These are phyloP conservation scores for Neotoma lepida DNA, from an alignment of 2,113 vertebrate species.

Conservation along the genomic window DNA sequence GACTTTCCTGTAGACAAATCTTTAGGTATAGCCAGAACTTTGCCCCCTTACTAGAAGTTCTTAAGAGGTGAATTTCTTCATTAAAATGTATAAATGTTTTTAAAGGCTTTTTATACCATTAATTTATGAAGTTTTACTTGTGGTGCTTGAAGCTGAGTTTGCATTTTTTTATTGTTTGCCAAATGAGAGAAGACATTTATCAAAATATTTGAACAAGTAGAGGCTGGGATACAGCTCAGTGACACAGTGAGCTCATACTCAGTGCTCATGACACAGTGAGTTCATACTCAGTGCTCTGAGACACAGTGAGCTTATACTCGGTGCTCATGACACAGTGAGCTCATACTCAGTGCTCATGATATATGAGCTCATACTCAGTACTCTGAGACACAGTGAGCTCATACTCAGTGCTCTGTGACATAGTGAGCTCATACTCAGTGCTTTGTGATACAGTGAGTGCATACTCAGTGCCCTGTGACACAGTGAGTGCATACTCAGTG, in stretches of 20 bases:
- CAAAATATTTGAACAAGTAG: not conserved
- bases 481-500: no score
- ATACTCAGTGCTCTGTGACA: no score
- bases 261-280: not conserved
- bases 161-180: conserved; percentile 17
- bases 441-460: no score
- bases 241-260: not conserved
- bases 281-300: not conserved
- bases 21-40: not conserved
- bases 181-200: not conserved
- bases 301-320: no score
- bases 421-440: no score
- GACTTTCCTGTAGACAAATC: not conserved
- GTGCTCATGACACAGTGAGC: no score
- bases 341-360: no score
- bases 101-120: not conserved
- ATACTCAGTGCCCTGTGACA: no score
- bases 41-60: not conserved
- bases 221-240: not conserved
- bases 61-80: not conserved
- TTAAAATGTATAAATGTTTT: conserved; percentile 14
- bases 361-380: no score
- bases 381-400: no score
- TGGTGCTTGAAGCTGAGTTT: conserved; percentile 2
- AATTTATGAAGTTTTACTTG: conserved; percentile 29